These are phyloP conservation scores for Heliconius hortense DNA, from an alignment of 2,888 invertebrate genomes.

Conservation along the genomic window DNA sequence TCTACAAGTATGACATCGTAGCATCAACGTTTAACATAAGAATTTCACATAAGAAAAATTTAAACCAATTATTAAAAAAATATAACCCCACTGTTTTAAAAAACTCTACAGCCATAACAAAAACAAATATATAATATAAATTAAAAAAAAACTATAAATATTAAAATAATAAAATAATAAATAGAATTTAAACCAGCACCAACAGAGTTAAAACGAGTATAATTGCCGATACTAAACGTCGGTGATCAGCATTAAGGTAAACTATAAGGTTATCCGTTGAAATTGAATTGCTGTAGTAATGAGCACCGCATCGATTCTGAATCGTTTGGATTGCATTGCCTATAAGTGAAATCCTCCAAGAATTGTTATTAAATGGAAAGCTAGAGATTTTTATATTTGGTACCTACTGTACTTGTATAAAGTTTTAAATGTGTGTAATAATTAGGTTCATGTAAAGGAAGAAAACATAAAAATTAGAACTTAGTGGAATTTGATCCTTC, in stretches of 20 bases:
- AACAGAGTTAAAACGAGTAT: conserved; percentile 4
- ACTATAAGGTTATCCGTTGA: conserved; percentile 47
- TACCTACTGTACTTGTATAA: neutral
- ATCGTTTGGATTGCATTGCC: conserved; percentile 37
- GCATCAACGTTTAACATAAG: too few species aligned
- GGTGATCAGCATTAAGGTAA: conserved; percentile 43
- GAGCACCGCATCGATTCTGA: conserved; percentile 46
- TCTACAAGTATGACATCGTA: too few species aligned
- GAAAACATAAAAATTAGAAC: too few species aligned
- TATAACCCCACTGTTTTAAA: too few species aligned
- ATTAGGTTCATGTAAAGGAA: neutral
- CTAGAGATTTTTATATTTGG: conserved; percentile 8
- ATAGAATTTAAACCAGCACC: conserved; percentile 7
- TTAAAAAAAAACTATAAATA: neutral
- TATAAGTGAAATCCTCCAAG: conserved; percentile 36
- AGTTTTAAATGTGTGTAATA: conserved; percentile 6
- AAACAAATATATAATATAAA: neutral
- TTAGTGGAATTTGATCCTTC: too few species aligned
- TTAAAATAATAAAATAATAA: conserved; percentile 16
- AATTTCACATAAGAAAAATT: too few species aligned
- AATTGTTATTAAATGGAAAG: conserved; percentile 28
- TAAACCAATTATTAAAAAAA: too few species aligned
- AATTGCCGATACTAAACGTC: conserved; percentile 31
- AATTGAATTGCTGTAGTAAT: conserved; percentile 62
- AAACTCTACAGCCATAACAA: too few species aligned